A percentile compares a stretch with the other conserved stretches of the same genome.
phyloP scores from a whole-genome alignment of 2,888 invertebrate species.

The Subacronicta megacephala region DNA sequence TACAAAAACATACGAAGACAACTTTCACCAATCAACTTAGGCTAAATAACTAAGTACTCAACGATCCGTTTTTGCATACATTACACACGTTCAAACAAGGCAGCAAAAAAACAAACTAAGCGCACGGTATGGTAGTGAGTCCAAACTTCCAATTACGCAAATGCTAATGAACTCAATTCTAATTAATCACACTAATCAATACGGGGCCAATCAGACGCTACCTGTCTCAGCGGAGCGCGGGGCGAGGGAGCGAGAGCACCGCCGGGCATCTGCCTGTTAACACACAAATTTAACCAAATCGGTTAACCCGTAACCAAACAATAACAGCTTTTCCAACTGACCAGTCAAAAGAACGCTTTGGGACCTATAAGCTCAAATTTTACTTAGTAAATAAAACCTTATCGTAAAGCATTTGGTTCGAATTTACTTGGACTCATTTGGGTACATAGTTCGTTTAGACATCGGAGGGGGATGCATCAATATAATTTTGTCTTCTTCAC shows the following conservation, averaged over 20 bases:
- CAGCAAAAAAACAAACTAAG: conserved; percentile 50
- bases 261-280: conserved; percentile 85
- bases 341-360: conserved; percentile 64
- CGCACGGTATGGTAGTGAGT: conserved; percentile 42
- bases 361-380: conserved; percentile 36
- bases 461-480: conserved; percentile 61
- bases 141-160: conserved; percentile 66
- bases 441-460: conserved; percentile 53
- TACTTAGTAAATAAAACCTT: conserved; percentile 50
- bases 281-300: conserved; percentile 89
- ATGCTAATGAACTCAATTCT: conserved; percentile 72
- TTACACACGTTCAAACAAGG: conserved; percentile 36
- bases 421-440: conserved; percentile 27
- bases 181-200: conserved; percentile 83
- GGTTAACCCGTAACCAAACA: conserved; percentile 89
- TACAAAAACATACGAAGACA: conserved; percentile 11
- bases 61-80: conserved; percentile 46
- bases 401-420: accelerated
- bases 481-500: conserved; percentile 78
- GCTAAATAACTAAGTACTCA: conserved; percentile 34
- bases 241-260: conserved; percentile 69
- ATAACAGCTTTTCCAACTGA: conserved; percentile 88
- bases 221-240: conserved; percentile 60
- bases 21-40: conserved; percentile 39
- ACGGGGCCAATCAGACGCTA: conserved; percentile 74